phyloP scores from a whole-genome alignment of 1,140 invertebrate species.

The Lordiphosa clarofinis region DNA sequence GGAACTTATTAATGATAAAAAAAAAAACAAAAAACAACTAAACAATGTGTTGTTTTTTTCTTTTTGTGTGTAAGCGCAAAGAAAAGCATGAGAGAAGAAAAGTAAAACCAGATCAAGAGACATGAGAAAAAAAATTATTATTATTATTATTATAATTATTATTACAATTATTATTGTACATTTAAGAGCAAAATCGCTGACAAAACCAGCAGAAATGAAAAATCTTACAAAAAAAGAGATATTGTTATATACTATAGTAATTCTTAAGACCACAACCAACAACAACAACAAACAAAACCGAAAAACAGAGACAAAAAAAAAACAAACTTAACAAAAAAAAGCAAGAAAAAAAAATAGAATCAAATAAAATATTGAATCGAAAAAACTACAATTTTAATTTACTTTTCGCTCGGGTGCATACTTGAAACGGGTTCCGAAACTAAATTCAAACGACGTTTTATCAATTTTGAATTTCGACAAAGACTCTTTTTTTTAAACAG shows the following conservation, averaged over 20 bases:
- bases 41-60: conserved; percentile 12
- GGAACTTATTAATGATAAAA: conserved; percentile 61
- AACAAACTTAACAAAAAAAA: conserved; percentile 68
- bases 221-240: conserved; percentile 78
- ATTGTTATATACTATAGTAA: conserved; percentile 79
- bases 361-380: conserved; percentile 78
- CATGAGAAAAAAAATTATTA: conserved; percentile 64
- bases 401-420: no score
- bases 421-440: no score
- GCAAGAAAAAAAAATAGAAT: conserved; percentile 71
- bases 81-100: conserved; percentile 15
- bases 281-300: conserved; percentile 43
- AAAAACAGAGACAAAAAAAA: conserved; percentile 62
- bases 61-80: conserved; percentile 4
- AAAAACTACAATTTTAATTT: conserved; percentile 26
- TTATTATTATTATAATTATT: conserved; percentile 64
- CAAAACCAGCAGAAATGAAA: conserved; percentile 77
- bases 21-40: conserved; percentile 8
- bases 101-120: conserved; percentile 72
- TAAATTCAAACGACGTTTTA: no score
- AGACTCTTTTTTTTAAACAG: no score
- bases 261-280: conserved; percentile 70
- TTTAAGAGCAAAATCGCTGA: conserved; percentile 78
- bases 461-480: no score
- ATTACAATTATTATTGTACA: conserved; percentile 66